phyloP scores from a whole-genome alignment of 37 sponge, comb jelly and placozoan genomes.

The Hormiphora californensis region DNA sequence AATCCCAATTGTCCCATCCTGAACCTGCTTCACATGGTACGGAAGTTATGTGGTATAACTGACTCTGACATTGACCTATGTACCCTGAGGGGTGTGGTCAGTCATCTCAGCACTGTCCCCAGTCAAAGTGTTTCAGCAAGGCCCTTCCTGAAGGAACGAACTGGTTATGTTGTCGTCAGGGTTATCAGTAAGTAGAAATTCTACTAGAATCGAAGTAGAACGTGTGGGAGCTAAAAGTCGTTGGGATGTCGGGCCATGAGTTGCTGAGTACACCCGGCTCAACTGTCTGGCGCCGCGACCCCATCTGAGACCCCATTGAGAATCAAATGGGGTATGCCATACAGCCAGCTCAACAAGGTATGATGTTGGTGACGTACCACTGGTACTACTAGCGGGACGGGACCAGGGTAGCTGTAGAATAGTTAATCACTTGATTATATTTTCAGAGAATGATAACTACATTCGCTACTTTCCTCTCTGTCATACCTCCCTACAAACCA shows the following conservation, averaged over 20 bases:
- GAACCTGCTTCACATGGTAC: not conserved
- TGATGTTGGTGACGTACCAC: not conserved
- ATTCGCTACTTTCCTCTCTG: slow-evolving; percentile 43
- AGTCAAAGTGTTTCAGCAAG: not conserved
- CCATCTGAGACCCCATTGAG: not conserved
- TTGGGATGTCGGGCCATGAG: too few relatives aligned
- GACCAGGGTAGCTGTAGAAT: not conserved
- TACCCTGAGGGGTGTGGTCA: not conserved
- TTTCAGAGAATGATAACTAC: slow-evolving; percentile 33
- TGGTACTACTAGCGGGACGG: too few relatives aligned
- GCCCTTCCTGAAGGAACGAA: not conserved
- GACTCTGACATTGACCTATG: slow-evolving; percentile 18
- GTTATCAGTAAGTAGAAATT: slow-evolving; percentile 10
- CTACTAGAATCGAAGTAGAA: too few relatives aligned
- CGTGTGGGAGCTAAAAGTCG: too few relatives aligned
- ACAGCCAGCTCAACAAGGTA: not conserved
- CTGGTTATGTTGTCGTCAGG: slow-evolving; percentile 18
- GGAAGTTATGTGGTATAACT: not conserved
- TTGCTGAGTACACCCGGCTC: too few relatives aligned
- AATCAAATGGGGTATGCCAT: not conserved
- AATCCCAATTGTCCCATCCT: slow-evolving; percentile 26
- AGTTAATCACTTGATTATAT: not conserved
- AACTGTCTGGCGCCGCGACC: too few relatives aligned
- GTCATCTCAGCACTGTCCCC: not conserved
- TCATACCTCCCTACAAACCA: slow-evolving; percentile 6